Percentiles rank a stretch among this genome's conserved stretches.
phyloP scores from a whole-genome alignment of 1,140 invertebrate species.

The Zaprionus vittiger region DNA sequence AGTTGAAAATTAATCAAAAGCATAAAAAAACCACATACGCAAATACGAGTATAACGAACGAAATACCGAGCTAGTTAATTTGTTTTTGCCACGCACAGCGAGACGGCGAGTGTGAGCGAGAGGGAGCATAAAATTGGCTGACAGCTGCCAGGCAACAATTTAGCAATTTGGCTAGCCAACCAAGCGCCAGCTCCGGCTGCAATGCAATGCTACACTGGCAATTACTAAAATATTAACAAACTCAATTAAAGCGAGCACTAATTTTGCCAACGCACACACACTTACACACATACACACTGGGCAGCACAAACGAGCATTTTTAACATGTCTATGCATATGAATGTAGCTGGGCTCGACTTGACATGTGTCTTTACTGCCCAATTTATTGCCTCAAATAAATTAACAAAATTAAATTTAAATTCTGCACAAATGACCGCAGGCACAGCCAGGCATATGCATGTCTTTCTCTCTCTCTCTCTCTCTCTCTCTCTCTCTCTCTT shows the following conservation, averaged over 20 bases:
- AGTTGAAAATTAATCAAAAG: constrained; percentile 74
- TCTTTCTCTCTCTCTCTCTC: background rate
- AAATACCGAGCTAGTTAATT: constrained; percentile 74
- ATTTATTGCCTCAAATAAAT: constrained; percentile 80
- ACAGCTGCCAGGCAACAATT: constrained; percentile 72
- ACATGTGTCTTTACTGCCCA: constrained; percentile 71
- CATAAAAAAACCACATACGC: constrained; percentile 51
- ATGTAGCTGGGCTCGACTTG: constrained; percentile 44
- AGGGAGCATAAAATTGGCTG: constrained; percentile 69
- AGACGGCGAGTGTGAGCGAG: constrained; percentile 6
- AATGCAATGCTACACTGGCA: constrained; percentile 56
- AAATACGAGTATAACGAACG: constrained; percentile 50
- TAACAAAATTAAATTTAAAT: constrained; percentile 82
- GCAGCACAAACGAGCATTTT: constrained; percentile 44
- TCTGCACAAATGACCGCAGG: constrained; percentile 63
- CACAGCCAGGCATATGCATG: constrained; percentile 39
- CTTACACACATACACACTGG: constrained; percentile 6
- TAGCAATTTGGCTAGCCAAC: constrained; percentile 42
- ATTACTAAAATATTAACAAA: constrained; percentile 82
- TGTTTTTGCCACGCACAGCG: constrained; percentile 63
- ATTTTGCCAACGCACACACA: constrained; percentile 58
- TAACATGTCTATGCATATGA: constrained; percentile 67
- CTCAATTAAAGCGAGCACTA: constrained; percentile 79
- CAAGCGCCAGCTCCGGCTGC: constrained; percentile 28
- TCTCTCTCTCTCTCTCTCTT: background rate